phyloP scores from a whole-genome alignment of 2,113 vertebrate genomes.

The Gymnogyps californianus region DNA sequence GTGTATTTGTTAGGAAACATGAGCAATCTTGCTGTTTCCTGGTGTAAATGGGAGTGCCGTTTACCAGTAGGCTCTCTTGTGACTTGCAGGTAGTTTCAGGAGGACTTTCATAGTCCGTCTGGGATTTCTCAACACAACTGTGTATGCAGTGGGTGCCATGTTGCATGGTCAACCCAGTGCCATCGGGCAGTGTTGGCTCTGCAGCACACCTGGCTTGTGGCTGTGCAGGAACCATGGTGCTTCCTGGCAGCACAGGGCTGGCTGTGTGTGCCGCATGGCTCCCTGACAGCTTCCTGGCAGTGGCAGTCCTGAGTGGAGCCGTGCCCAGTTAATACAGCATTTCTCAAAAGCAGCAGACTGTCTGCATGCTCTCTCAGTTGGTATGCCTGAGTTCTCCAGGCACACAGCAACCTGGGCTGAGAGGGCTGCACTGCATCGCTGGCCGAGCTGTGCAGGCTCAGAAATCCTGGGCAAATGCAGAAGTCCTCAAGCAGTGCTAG shows the following conservation, averaged over 20 bases:
- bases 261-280: background rate
- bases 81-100: background rate
- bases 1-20: background rate
- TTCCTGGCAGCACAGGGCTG: background rate
- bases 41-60: background rate
- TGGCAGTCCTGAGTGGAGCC: background rate
- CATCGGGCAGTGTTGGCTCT: background rate
- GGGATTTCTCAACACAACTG: background rate
- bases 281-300: background rate
- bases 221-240: background rate
- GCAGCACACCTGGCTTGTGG: background rate
- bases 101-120: background rate
- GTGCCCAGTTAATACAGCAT: background rate
- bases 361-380: background rate
- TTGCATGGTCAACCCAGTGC: background rate
- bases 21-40: background rate
- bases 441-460: background rate
- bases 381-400: background rate
- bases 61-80: background rate
- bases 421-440: background rate
- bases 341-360: background rate
- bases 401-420: background rate
- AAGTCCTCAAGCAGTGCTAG: background rate
- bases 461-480: background rate
- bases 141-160: background rate